Evolutionary conservation across 2,113 vertebrate genomes (phyloP), one percentile per base, ranked within the genome.

Genomic region (Dicerorhinus sumatrensis): DNA sequence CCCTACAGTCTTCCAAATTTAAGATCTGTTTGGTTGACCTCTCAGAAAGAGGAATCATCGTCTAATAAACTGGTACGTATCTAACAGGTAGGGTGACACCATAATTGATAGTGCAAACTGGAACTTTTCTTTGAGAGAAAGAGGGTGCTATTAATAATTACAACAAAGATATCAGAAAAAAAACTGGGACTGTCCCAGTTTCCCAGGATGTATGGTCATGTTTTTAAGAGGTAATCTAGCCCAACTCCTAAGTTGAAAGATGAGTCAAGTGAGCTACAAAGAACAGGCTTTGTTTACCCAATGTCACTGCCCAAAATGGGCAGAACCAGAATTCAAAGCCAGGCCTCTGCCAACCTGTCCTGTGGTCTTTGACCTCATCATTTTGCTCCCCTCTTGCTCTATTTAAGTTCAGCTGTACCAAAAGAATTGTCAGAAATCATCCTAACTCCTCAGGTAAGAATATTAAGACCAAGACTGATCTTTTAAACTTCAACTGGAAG

Each of bases 401-500:
- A 11, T 36, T 54, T 70, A 65, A 82, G 9, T 60, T 80, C 48
- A 76, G 18, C 48, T 54, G 0, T 33, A 46, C 56, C 8, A 20
- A 79, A 91, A 69, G 27, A 39, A 29, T 27, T 16, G 12, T 46
- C 79, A 89, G 72, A 46, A 82, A 23, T 75, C 70, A 91, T 25
- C 88, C 90, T 73, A 27, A 54, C 12, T 62, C 58, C 12, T 27
- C 84, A 46, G 7, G 17, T 88, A 54, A 29, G 23, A 75, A 11
- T 63, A 21, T 51, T 8, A 67, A 96, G 56, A 85, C 73, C 33
- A 36, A 96, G 58, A 85, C 31, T 56, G 18, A 85, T 54, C 23
- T 62, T 95, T 95, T 39, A 56, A n/a, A 69, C 96, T 51, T 86
- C 56, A 60, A 18, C 29, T 91, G n/a, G 29, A 96, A 89, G 39